Evolutionary conservation across 2,888 invertebrate species (phyloP).

Genomic region (Pristionchus arcanus): DNA sequence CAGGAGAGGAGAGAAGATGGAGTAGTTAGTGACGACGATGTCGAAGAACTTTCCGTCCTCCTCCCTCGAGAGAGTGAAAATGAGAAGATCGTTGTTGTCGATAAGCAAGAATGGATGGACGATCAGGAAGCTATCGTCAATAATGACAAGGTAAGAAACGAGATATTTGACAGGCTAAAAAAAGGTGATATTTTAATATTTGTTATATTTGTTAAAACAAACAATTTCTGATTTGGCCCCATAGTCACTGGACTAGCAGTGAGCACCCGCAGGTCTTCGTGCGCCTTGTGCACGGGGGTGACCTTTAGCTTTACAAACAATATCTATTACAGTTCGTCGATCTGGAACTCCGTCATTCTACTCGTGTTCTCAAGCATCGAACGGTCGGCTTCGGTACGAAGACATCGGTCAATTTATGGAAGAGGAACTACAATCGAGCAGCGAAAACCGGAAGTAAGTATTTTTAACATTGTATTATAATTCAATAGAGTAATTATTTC

Average conservation of each 20-base stretch:
- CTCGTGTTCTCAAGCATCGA: slow-evolving; percentile 27
- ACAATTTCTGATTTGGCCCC: no score
- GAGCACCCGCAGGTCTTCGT: no score
- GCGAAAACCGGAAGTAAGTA: background rate
- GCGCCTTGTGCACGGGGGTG: no score
- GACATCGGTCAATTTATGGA: slow-evolving; percentile 9
- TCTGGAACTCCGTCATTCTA: slow-evolving; percentile 29
- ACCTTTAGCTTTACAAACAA: background rate
- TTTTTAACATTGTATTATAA: no score
- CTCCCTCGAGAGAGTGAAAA: background rate
- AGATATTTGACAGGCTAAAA: no score
- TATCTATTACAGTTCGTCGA: slow-evolving; percentile 21
- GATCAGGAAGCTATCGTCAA: slow-evolving; percentile 24
- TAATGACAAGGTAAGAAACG: background rate
- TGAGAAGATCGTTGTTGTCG: background rate
- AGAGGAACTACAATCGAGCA: slow-evolving; percentile 2
- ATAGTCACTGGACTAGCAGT: no score
- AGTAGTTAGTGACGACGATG: background rate
- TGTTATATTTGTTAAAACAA: no score
- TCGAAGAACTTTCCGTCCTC: background rate
- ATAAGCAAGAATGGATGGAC: background rate
- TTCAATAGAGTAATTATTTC: no score
- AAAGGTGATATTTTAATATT: no score
- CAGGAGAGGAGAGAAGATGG: background rate
- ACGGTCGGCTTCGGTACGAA: background rate